A percentile compares a stretch with the other conserved stretches of the same genome.
Evolutionary conservation across 2,113 vertebrate species (phyloP).

Genomic region (Syngnathus typhle): DNA sequence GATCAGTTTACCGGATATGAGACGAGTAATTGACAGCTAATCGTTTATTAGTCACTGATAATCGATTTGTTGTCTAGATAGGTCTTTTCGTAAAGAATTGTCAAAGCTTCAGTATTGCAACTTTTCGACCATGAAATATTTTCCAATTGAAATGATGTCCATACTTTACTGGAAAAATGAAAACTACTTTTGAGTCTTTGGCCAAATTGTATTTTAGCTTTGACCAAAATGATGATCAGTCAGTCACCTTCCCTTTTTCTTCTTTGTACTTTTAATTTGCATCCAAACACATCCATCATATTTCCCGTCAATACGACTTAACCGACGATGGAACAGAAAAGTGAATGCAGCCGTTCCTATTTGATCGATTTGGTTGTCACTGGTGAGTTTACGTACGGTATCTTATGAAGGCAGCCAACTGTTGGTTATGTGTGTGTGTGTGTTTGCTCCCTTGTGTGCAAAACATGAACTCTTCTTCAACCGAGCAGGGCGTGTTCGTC

Average conservation of each 20-base stretch:
- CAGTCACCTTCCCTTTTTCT: background rate
- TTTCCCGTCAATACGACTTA: background rate
- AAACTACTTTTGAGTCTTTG: background rate
- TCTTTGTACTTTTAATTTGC: background rate
- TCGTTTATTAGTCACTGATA: too few species aligned
- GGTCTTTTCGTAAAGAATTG: too few species aligned
- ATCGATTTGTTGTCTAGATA: too few species aligned
- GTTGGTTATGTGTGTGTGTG: constrained; percentile 6
- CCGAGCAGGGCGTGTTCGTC: background rate
- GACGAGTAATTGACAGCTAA: too few species aligned
- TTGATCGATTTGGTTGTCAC: background rate
- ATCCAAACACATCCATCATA: background rate
- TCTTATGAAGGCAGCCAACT: background rate
- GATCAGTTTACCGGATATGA: too few species aligned
- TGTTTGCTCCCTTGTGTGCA: constrained; percentile 1
- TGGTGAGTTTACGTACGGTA: background rate
- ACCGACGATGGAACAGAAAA: too few species aligned
- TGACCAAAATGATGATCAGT: background rate
- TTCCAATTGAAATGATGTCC: too few species aligned
- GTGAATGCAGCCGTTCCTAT: too few species aligned
- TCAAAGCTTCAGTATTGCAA: too few species aligned
- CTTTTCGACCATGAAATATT: too few species aligned
- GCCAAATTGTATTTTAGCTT: background rate
- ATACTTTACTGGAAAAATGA: too few species aligned
- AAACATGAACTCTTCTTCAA: constrained; percentile 11